Base-by-base conservation (phyloP, 2,888 invertebrate genomes). In the Caenorhabditis sp. region DNA sequence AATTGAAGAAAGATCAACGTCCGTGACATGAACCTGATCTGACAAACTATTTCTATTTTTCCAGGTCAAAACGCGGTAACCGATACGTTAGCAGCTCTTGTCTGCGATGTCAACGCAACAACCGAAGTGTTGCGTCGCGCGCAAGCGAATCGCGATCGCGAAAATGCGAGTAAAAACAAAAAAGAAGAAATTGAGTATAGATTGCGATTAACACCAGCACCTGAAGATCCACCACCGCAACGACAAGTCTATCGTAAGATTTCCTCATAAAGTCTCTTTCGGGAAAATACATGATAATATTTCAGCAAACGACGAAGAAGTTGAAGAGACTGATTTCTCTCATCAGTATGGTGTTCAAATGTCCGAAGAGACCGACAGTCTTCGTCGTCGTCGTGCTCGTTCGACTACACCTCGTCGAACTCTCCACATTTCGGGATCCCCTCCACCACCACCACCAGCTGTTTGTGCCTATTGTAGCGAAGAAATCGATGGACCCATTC, bases 101-200 rank as follows among this genome's bases (percentile, higher is more conserved):
- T 86, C n/a, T 86, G 84, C 60, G 87, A 87, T 63, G 86, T 87
- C 17, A 86, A 86, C 61, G 87, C 87, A 6, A 87, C 87, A 8
- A 84, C 87, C 5, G 86, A 87, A 70, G 85, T 87, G 21, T 62
- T 80, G 4, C 76, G 80, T 23, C 75, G 81, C 19, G 75, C 67
- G 8, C 81, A 81, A 31, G 66, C 79, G 64, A 76, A 73, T n/a
- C 67, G 79, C 21, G 72, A 77, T 50, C 76, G 77, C 54, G 70
- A 67, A 10, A 65, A 75, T 54, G 73, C 62, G 14, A 74, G 62
- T 37, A 72, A 66, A 55, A 66, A 67, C 19, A 37, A 58, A 12
- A 66, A 61, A 23, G 71, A 75, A 74, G 85, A 86, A 53, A 78
- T 85, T 19, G 86, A 86, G 62, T 86, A 86, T 66, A 79, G 78